Evolutionary conservation across 2,113 vertebrate species (phyloP).

Genomic region (Megaleporinus macrocephalus): DNA sequence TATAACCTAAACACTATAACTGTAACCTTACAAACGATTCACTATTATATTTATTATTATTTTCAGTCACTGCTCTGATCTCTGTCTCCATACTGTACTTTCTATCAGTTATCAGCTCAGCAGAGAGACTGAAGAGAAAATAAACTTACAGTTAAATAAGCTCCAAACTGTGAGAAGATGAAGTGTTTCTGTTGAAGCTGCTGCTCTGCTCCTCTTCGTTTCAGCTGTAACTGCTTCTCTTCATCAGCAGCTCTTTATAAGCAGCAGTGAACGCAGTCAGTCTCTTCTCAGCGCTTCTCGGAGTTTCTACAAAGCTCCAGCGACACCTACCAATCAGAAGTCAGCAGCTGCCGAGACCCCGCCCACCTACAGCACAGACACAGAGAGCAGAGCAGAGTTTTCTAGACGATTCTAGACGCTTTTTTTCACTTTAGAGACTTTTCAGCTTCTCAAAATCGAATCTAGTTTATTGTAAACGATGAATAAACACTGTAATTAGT

Average conservation of each 20-base stretch:
- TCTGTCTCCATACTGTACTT: too few species aligned
- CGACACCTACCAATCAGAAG: conserved; percentile 24
- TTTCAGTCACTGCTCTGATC: too few species aligned
- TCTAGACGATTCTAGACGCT: too few species aligned
- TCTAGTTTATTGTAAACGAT: too few species aligned
- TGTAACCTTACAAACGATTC: too few species aligned
- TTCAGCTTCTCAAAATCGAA: too few species aligned
- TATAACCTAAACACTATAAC: too few species aligned
- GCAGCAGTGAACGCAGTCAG: background rate
- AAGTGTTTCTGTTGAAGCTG: background rate
- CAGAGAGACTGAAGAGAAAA: background rate
- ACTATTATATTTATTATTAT: too few species aligned
- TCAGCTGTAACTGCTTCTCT: background rate
- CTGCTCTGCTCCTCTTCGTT: background rate
- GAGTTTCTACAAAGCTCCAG: conserved; percentile 17
- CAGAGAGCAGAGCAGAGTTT: too few species aligned
- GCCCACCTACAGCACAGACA: background rate
- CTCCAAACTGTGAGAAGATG: background rate
- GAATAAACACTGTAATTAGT: too few species aligned
- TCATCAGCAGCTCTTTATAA: conserved; percentile 15
- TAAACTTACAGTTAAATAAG: background rate
- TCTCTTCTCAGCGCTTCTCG: conserved; percentile 11
- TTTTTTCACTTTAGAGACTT: too few species aligned
- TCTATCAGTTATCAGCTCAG: too few species aligned
- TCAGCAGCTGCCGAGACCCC: background rate